Base-by-base conservation (phyloP, 2,113 vertebrate species). In the Phoenicopterus ruber region DNA sequence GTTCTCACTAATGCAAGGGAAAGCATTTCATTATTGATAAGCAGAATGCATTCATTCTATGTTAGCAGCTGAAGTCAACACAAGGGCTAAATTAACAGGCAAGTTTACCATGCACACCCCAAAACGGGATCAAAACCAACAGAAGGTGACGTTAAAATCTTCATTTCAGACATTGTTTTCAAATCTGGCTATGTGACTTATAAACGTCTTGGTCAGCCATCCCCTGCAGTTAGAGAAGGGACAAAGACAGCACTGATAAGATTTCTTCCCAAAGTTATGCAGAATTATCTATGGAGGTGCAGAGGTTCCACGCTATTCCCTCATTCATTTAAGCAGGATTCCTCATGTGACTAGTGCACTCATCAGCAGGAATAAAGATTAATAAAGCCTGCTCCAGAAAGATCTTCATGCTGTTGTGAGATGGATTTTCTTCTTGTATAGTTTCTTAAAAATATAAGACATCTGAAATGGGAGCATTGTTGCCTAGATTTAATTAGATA, bases 381-480 rank as follows among this genome's bases (percentile, higher is more conserved):
- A 89, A 91, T 93, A 90, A 91, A 95, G 46, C 44, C 54, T 89
- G 58, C 6, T 17, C 8, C 47, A 65, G 47, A 67, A 91, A 94
- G 62, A 66, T 73, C 65, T 72, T 82, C 73, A 61, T 95, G 66
- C 17, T 87, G 40, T 87, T 85, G 70, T 78, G 66, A 85, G 61
- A 82, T 69, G 66, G 84, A 85, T 93, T 95, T 95, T 76, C 81
- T 90, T 69, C 28, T 72, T 63, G 26, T 34, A 71, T 25, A 58
- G 29, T 87, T 86, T 91, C 92, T 94, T 94, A 95, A 90, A 90
- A 94, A 61, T 72, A 55, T 36, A 66, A 86, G 14, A 38, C 26
- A 76, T 4, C 24, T 59, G 47, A 91, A 82, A 87, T 2, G 38
- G 46, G 11, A 93, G 25, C 7, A 85, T 6, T 29, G 54, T 52